Base-by-base conservation (phyloP, 2,113 vertebrate genomes). In the Trogon melanurus region DNA sequence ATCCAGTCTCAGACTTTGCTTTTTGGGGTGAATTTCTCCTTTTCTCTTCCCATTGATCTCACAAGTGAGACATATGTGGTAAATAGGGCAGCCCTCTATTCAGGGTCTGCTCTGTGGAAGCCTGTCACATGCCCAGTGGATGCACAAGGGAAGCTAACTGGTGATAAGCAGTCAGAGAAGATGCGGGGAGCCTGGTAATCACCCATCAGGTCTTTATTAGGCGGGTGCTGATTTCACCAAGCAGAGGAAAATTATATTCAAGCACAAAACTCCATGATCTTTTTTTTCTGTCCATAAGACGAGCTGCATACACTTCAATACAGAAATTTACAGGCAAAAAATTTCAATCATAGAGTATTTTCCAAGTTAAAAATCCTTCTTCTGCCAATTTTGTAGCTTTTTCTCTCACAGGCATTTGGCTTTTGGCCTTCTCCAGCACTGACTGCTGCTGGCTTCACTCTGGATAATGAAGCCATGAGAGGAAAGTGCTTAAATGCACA, bases 1-100 rank as follows among this genome's bases (percentile, higher is more conserved):
- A 17, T 38, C 22, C 2, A 0, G 61, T 32, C 73, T 70, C 50
- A 57, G 47, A 11, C 6, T 76, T 76, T 76, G 14, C 2, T 50
- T 79, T 80, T 60, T 4, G 2, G 54, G 6, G 5, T 56, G 73
- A 61, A 14, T 60, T 76, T 84, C 38, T 19, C 19, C 11, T 76
- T 36, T 89, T 62, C 18, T 65, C 21, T 76, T 70, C 20, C 36
- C 26, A 5, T 26, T 75, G 17, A 62, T 73, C 32, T 21, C 60
- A 57, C 26, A 61, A 54, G 41, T 26, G 65, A 81, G n/a, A 62
- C 0, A 0, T 1, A 4, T 8, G 23, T 27, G 41, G 41, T 5
- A 71, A 53, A 13, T 9, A 78, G 32, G 66, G 36, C 60, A 62
- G 26, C 0, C 1, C 22, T 27, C 22, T 19, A 10, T 27, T 44